Base-by-base conservation (phyloP, 92 coral and sea anemone genomes). In the Siderastrea radians region DNA sequence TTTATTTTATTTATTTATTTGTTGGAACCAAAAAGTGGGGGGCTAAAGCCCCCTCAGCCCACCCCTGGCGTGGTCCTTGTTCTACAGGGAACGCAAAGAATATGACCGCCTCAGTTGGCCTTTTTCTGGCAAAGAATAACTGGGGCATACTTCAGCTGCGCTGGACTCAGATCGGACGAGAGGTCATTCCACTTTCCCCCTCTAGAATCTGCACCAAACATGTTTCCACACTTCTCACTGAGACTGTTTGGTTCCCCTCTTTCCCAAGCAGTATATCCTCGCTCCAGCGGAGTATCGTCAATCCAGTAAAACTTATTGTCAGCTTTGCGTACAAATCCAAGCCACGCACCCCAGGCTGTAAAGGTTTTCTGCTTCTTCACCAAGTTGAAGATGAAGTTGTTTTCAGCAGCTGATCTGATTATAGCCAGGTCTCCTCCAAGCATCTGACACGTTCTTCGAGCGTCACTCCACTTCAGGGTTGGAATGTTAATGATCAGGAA, bases 221-320 rank as follows among this genome's bases (percentile, higher is more conserved):
- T n/a, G n/a, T n/a, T n/a, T n/a, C n/a, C n/a, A n/a, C n/a, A n/a
- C n/a, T n/a, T n/a, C n/a, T n/a, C n/a, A n/a, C n/a, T n/a, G n/a
- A n/a, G n/a, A n/a, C n/a, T n/a, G n/a, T 14, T 38, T 14, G 85
- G 76, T 67, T 81, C 77, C 44, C 66, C 76, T 49, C 47, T 5
- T 0, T 0, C 68, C 75, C 85, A 81, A 2, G 85, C 7, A 14
- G 50, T 15, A n/a, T 67, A 81, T 1, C 38, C 16, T 2, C 76
- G 16, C 17, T 15, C 16, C 51, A 69, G 44, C 15, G 75, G 85
- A 38, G 75, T 81, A 44, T 14, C 85, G 54, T 81, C 77, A 45
- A 69, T 44, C 85, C 77, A 68, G 67, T 81, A 81, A 53, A 68
- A 81, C 75, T 81, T 81, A 0, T 68, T 70, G 78, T 81, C 77